phyloP scores from a whole-genome alignment of 2,888 invertebrate species.

The Vanessa cardui region DNA sequence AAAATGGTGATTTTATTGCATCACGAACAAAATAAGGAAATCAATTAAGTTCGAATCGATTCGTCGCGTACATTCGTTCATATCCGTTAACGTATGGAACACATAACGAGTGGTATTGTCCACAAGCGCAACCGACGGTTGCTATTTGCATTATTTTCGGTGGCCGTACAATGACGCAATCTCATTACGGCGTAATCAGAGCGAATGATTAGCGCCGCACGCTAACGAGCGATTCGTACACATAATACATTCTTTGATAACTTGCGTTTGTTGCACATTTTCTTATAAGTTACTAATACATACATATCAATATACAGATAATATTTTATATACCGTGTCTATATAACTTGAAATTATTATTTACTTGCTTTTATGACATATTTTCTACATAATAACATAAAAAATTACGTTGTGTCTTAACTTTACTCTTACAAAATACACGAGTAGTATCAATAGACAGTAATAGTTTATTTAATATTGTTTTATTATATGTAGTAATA shows the following conservation, averaged over 20 bases:
- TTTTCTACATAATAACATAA: no score
- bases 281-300: not conserved
- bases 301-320: no score
- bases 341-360: no score
- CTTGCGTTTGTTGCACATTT: not conserved
- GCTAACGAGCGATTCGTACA: conserved; percentile 50
- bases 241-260: conserved; percentile 51
- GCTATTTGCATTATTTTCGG: conserved; percentile 39
- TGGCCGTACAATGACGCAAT: conserved; percentile 49
- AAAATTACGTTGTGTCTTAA: no score
- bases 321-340: no score
- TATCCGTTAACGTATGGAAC: conserved; percentile 4
- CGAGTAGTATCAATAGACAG: no score
- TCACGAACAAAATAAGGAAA: conserved; percentile 7
- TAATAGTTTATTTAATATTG: no score
- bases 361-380: no score
- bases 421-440: no score
- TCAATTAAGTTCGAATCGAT: conserved; percentile 9
- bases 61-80: not conserved
- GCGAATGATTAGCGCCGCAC: conserved; percentile 66
- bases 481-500: no score
- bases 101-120: conserved; percentile 37
- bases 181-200: conserved; percentile 71
- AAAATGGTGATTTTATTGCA: not conserved
- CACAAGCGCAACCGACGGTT: conserved; percentile 20